Evolutionary conservation across 2,113 vertebrate species (phyloP).

Genomic region (Plecotus auritus): DNA sequence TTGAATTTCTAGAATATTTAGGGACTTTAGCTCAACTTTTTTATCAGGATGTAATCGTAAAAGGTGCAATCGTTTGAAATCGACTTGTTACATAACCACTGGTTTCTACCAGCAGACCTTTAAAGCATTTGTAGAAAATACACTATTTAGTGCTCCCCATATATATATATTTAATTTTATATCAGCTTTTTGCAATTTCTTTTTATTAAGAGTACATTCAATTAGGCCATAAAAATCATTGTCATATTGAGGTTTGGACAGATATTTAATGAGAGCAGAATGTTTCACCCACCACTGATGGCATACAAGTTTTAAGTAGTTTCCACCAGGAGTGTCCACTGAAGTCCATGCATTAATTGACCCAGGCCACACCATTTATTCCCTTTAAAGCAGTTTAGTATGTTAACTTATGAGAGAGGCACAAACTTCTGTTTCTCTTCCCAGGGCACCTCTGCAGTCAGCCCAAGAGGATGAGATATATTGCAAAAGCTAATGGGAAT

Average conservation of each 20-base stretch:
- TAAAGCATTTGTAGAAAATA: neutral
- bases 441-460: neutral
- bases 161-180: neutral
- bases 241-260: neutral
- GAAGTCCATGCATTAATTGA: neutral
- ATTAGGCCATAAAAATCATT: neutral
- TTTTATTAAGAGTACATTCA: constrained; percentile 14
- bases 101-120: neutral
- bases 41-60: constrained; percentile 29
- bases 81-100: constrained; percentile 47
- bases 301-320: neutral
- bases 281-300: neutral
- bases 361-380: neutral
- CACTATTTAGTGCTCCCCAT: neutral
- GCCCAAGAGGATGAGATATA: neutral
- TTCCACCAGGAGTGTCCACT: neutral
- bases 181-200: neutral
- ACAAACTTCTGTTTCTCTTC: neutral
- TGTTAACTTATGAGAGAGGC: neutral
- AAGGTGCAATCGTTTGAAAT: constrained; percentile 48
- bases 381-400: neutral
- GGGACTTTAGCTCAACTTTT: constrained; percentile 34
- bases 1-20: constrained; percentile 13
- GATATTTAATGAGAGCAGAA: neutral
- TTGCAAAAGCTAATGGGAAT: constrained; percentile 2